Percentiles rank a stretch among this genome's conserved stretches.
phyloP scores from a whole-genome alignment of 2,888 invertebrate genomes.

The Patella ulyssiponensis region DNA sequence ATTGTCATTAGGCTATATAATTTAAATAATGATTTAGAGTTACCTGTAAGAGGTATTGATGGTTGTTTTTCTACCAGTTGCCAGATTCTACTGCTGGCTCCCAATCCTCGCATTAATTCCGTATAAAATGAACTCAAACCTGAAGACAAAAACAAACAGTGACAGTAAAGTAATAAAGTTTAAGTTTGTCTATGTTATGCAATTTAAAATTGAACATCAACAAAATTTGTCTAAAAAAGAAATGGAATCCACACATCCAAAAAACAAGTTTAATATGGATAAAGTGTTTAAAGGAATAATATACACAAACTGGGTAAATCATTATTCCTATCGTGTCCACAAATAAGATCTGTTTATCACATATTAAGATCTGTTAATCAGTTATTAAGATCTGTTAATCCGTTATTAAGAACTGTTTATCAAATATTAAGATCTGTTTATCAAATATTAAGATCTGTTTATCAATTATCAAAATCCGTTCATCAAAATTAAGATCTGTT shows the following conservation, averaged over 20 bases:
- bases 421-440: not conserved
- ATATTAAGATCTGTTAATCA: too few relatives aligned
- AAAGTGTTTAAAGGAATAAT: constrained; percentile 2
- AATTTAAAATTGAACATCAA: too few relatives aligned
- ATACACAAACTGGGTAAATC: too few relatives aligned
- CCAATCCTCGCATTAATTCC: constrained; percentile 92
- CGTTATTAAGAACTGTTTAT: too few relatives aligned
- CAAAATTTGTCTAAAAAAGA: too few relatives aligned
- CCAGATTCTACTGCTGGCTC: constrained; percentile 91
- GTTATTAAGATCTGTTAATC: too few relatives aligned
- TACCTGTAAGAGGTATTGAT: constrained; percentile 78
- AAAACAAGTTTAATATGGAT: not conserved
- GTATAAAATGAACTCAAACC: constrained; percentile 91
- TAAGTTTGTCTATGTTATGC: not conserved
- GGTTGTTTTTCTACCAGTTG: constrained; percentile 88
- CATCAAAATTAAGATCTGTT: too few relatives aligned
- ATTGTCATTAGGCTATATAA: not conserved
- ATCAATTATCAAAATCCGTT: too few relatives aligned
- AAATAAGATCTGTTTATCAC: not conserved
- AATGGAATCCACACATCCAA: not conserved
- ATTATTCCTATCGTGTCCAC: too few relatives aligned
- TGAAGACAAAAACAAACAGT: constrained; percentile 38
- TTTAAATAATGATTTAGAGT: constrained; percentile 1
- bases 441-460: too few relatives aligned
- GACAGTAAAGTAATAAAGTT: not conserved